phyloP scores from a whole-genome alignment of 2,888 invertebrate genomes.

The Cremastinae sp. region DNA sequence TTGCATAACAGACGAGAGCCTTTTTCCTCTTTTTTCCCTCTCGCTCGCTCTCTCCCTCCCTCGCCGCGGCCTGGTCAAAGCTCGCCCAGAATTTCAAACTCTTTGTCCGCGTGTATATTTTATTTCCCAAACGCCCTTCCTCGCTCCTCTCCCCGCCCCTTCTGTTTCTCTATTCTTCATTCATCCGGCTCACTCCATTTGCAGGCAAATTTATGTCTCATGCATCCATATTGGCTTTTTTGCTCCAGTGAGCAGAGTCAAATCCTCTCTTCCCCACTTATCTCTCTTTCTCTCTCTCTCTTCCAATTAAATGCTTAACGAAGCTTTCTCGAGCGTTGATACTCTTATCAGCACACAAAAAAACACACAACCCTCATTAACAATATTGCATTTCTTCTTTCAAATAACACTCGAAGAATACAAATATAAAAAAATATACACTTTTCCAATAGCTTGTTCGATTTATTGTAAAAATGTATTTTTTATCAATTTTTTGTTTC shows the following conservation, averaged over 20 bases:
- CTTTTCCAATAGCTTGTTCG: too few relatives aligned
- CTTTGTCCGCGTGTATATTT: conserved; percentile 42
- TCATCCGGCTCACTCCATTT: conserved; percentile 57
- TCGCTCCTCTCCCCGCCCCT: conserved; percentile 45
- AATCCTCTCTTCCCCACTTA: conserved; percentile 27
- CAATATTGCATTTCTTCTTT: too few relatives aligned
- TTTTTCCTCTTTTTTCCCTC: conserved; percentile 16
- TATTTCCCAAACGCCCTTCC: conserved; percentile 41
- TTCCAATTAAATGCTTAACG: conserved; percentile 52
- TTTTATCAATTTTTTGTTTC: too few relatives aligned
- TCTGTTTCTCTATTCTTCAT: conserved; percentile 55
- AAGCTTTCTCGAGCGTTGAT: conserved; percentile 26
- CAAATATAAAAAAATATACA: too few relatives aligned
- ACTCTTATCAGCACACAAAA: too few relatives aligned
- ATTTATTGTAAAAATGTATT: too few relatives aligned
- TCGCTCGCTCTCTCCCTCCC: background rate
- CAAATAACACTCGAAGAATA: too few relatives aligned
- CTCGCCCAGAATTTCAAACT: conserved; percentile 52
- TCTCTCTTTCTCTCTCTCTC: conserved; percentile 29
- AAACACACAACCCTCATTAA: too few relatives aligned
- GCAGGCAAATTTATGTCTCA: conserved; percentile 61
- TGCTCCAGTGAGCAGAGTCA: conserved; percentile 17
- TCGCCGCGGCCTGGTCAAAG: conserved; percentile 42
- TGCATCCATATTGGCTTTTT: conserved; percentile 65
- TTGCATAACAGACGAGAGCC: conserved; percentile 54